A percentile compares a stretch with the other conserved stretches of the same genome.
Conservation (phyloP, 2,888 invertebrate genomes). For the Hyalella azteca region DNA sequence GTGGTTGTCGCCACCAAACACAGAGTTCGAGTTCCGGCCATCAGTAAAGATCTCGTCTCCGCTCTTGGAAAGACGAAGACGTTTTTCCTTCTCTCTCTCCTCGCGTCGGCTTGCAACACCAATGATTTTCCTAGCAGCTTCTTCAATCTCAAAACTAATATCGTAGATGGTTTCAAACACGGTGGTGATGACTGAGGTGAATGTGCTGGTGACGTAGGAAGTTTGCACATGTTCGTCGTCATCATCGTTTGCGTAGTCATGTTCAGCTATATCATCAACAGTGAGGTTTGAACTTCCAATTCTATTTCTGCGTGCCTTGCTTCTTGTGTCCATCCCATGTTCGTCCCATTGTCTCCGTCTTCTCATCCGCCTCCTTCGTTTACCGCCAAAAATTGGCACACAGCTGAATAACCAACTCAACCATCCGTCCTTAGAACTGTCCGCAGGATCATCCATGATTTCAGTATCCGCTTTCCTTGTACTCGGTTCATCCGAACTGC, state of each 20-base stretch:
- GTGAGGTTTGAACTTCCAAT: not conserved
- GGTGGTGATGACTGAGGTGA: conserved; percentile 7
- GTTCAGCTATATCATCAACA: not conserved
- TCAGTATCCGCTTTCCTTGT: not conserved
- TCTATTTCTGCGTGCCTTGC: not conserved
- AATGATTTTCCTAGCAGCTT: not conserved
- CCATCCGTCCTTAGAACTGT: not conserved
- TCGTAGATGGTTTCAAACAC: not conserved
- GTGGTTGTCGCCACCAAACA: not conserved
- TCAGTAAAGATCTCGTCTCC: too few species aligned
- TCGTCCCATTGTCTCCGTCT: not conserved
- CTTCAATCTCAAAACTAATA: not conserved
- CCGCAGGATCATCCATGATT: not conserved
- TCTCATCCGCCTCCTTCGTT: not conserved
- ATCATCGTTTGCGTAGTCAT: not conserved
- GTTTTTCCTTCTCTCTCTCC: not conserved
- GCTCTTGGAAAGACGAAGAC: not conserved
- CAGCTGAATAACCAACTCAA: not conserved
- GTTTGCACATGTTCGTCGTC: not conserved
- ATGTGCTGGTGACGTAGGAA: not conserved
- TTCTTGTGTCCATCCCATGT: not conserved
- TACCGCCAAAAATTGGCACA: not conserved
- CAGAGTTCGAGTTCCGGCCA: too few species aligned
- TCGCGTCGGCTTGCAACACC: not conserved
- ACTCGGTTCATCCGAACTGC: too few species aligned